These are phyloP conservation scores for Zaprionus camerounensis DNA, from an alignment of 1,140 invertebrate genomes.

Conservation along the genomic window DNA sequence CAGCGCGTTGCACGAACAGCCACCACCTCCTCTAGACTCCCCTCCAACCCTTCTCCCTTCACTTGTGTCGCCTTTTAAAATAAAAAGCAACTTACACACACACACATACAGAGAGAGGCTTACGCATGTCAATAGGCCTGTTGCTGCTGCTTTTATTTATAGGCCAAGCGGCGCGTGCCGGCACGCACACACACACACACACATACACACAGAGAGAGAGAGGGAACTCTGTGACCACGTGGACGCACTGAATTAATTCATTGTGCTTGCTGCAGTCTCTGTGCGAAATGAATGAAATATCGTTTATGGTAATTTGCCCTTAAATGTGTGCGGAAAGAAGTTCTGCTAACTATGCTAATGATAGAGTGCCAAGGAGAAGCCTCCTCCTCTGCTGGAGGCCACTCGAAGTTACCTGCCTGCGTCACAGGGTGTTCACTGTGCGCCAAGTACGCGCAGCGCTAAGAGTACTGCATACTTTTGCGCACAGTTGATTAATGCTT, in stretches of 20 bases:
- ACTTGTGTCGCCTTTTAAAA: background rate
- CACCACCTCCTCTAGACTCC: background rate
- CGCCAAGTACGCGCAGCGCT: background rate
- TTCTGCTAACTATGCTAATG: slow-evolving; percentile 72
- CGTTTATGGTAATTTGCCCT: slow-evolving; percentile 67
- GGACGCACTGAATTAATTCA: slow-evolving; percentile 42
- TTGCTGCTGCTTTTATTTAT: slow-evolving; percentile 55
- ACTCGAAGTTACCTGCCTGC: background rate
- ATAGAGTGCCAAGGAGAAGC: background rate
- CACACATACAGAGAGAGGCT: background rate
- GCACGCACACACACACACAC: slow-evolving; percentile 34
- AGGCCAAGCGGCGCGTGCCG: slow-evolving; percentile 64
- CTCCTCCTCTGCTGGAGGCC: background rate
- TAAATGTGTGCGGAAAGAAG: slow-evolving; percentile 57
- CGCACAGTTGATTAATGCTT: slow-evolving; percentile 6
- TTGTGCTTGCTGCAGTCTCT: slow-evolving; percentile 15
- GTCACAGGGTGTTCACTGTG: slow-evolving; percentile 28
- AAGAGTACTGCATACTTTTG: slow-evolving; percentile 40
- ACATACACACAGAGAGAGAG: background rate
- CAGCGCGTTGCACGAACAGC: background rate
- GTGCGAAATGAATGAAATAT: slow-evolving; percentile 73
- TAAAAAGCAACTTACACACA: background rate
- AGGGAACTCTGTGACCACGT: slow-evolving; percentile 15
- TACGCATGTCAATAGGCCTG: slow-evolving; percentile 37
- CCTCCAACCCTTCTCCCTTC: background rate